Evolutionary conservation across 2,113 vertebrate species (phyloP).

Genomic region (Thermophis baileyi): DNA sequence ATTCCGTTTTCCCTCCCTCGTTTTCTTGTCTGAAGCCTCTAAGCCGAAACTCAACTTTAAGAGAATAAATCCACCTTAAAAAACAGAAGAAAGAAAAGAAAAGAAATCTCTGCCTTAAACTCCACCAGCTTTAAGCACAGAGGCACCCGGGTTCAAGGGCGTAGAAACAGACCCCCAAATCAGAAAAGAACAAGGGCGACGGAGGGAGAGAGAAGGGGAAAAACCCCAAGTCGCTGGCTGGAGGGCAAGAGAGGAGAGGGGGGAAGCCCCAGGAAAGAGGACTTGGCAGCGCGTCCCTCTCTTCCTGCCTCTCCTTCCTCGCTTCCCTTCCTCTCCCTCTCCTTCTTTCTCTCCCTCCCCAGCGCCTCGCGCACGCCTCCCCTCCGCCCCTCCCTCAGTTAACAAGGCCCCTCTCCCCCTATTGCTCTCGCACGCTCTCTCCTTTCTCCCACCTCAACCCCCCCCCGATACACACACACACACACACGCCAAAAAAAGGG

Average conservation of each 20-base stretch:
- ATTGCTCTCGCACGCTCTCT: slow-evolving; percentile 28
- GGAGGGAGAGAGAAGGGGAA: not conserved
- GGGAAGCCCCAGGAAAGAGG: not conserved
- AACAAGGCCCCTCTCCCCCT: slow-evolving; percentile 55
- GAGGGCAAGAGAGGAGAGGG: not conserved
- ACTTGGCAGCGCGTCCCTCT: not conserved
- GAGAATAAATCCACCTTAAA: slow-evolving; percentile 84
- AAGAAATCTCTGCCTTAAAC: slow-evolving; percentile 82
- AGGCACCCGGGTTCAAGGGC: slow-evolving; percentile 27
- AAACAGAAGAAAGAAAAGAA: slow-evolving; percentile 49
- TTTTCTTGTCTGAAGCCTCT: slow-evolving; percentile 81
- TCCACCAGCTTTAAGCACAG: slow-evolving; percentile 70
- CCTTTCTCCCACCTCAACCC: not conserved
- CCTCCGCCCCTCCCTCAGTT: slow-evolving; percentile 46
- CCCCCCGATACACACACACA: not conserved
- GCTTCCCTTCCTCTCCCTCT: not conserved
- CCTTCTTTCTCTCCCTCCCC: slow-evolving; percentile 5
- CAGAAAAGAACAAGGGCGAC: not conserved
- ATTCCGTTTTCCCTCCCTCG: not conserved
- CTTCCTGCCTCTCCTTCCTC: not conserved
- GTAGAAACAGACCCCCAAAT: not conserved
- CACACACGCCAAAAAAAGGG: not conserved
- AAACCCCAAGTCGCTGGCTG: not conserved
- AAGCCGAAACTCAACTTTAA: slow-evolving; percentile 91
- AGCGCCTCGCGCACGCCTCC: slow-evolving; percentile 47